Evolutionary conservation across 2,113 vertebrate genomes (phyloP), one percentile per base, ranked within the genome.

Genomic region (Phaethon lepturus): DNA sequence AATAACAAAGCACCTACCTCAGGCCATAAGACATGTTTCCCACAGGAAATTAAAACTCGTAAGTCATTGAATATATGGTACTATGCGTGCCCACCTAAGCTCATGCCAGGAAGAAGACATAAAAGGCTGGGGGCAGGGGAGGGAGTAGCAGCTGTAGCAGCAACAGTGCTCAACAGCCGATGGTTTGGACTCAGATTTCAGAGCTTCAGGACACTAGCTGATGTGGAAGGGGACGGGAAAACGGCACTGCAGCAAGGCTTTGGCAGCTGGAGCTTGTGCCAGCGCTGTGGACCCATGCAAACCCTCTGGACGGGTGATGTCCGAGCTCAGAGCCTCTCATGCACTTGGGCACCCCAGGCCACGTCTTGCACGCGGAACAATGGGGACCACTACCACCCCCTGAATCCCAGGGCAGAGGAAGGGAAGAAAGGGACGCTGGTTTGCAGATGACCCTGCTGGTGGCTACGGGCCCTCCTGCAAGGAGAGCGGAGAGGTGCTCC

Each of bases 41-140:
- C 75, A 92, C 96, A 95, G 96, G 94, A 97, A 97, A 97, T 97
- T 96, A 94, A 95, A 97, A 88, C 72, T 96, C 4, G 0, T 92
- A 96, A 96, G 85, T 64, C 88, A 95, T 35, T 22, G 55, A 81
- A 74, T 81, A 68, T 23, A 38, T 60, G 42, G 40, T 31, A 60
- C 29, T 74, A 53, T 92, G 82, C 64, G 17, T 92, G 94, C 94
- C 86, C 95, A 95, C 95, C 88, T 94, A 94, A 96, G 56, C n/a
- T 31, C 74, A 83, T 94, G 78, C 86, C 96, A 95, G 90, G 90
- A 94, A 86, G 78, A 71, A 83, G 67, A 91, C 96, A 94, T 66
- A 92, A 94, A 94, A 90, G 59, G 33, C 62, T 66, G 23, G 50
- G 45, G 31, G 45, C 85, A 93, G 15, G 49, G 29, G 31, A 88